phyloP scores from a whole-genome alignment of 2,113 vertebrate genomes.

The Forbesichthys papilliferus region DNA sequence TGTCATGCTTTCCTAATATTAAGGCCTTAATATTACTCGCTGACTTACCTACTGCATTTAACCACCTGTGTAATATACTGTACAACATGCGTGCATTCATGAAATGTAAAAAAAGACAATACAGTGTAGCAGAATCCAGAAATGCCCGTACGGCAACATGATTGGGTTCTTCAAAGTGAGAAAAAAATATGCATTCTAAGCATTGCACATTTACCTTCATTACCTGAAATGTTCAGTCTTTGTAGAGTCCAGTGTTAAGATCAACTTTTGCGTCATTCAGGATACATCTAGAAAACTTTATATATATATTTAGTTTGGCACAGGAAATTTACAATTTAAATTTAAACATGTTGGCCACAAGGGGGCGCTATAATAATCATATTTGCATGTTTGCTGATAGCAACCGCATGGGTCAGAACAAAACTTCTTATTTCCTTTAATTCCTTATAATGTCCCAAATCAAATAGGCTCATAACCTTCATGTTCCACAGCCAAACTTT shows the following conservation, averaged over 20 bases:
- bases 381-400: no score
- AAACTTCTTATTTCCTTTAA: no score
- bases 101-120: slow-evolving; percentile 22
- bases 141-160: slow-evolving; percentile 16
- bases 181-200: slow-evolving; percentile 55
- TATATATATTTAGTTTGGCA: no score
- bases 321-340: no score
- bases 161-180: slow-evolving; percentile 47
- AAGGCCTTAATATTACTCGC: not conserved
- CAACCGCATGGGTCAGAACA: no score
- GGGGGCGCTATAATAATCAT: no score
- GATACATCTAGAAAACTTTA: slow-evolving; percentile 47
- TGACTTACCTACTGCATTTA: not conserved
- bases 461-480: no score
- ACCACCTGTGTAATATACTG: not conserved
- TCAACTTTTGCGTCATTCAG: slow-evolving; percentile 33
- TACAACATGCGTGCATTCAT: slow-evolving; percentile 3
- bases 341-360: no score
- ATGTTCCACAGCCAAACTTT: no score
- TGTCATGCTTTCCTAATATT: not conserved
- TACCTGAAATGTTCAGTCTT: slow-evolving; percentile 65
- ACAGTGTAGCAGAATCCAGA: slow-evolving; percentile 31
- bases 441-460: no score
- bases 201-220: slow-evolving; percentile 73
- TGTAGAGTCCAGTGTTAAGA: slow-evolving; percentile 51